Base-by-base conservation (phyloP, 2,797 vertebrate species). In the Epinephelus awoara region DNA sequence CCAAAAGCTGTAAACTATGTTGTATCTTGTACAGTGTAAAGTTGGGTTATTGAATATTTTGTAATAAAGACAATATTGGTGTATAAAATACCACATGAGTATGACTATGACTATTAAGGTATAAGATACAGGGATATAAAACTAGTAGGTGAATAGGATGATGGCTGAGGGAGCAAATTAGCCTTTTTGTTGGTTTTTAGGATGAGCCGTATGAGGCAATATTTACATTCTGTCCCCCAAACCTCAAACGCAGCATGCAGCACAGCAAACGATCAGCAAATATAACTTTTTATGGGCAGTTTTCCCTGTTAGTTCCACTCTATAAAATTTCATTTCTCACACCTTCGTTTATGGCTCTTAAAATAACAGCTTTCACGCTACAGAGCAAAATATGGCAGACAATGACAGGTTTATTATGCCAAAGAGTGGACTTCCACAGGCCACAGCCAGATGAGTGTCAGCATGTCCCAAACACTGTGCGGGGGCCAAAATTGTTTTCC, bases 11-110 rank as follows among this genome's bases (percentile, higher is more conserved):
- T 92, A 93, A 93, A 93, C 87, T 91, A 92, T 93, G 92, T 94
- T 92, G 91, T 93, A 93, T 93, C 93, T 92, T 96, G 94, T 95
- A 95, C 93, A 94, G 93, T 94, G 91, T 93, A 93, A 94, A 95
- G 93, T 89, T 94, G 91, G 91, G 90, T 94, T 93, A 93, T 94
- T 93, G 82, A 94, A 89, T 92, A 94, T 95, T 95, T 96, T 95
- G 90, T 95, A 95, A 95, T 94, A 95, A 95, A 96, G 87, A 93
- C 86, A 91, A 91, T 92, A 93, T 94, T 95, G 93, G 84, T 95
- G 94, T 94, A 93, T 89, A 93, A 94, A 94, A 91, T 79, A 83
- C 67, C 1, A 67, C 59, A 55, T 21, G 17, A 38, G 18, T 72
- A 14, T 54, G 23, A 1, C 29, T 75, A 7, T 59, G 46, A 75